Base-by-base conservation (phyloP, 1,140 invertebrate species). In the Drosophila sechellia region DNA sequence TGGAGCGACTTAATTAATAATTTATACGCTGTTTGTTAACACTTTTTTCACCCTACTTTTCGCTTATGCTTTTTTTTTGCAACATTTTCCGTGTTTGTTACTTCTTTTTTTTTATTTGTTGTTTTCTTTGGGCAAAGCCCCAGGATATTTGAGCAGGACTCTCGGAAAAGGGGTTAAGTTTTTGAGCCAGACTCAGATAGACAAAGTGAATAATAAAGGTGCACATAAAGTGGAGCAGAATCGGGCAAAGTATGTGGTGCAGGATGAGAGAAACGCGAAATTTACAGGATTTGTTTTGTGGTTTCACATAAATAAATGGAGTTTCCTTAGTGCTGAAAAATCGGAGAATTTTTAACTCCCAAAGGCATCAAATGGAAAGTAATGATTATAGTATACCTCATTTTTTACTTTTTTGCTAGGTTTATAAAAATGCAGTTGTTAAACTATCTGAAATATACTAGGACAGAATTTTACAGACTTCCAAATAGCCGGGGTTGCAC, bases 11-110 rank as follows among this genome's bases (percentile, higher is more conserved):
- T 77, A 63, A 78, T 78, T 50, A 81, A 81, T 81, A 77, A 81
- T 81, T 77, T 60, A 81, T 59, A 43, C 52, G 40, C 52, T 45
- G 74, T 58, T 77, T 81, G 79, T 81, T 81, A 81, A 81, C 68
- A 74, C 58, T 59, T 71, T 45, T 77, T 59, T 12, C 39, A n/a
- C 39, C 39, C 15, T 17, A 11, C 45, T 48, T 40, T n/a, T 22
- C 22, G 46, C 22, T 34, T 65, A 17, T 22, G 3, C 17, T 12
- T 40, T 3, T 17, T 27, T 56, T 42, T 31, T 20, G 17, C 34
- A 64, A 25, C 42, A 70, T 70, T 70, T 69, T 43, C 31, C 5
- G 13, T 70, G 50, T 71, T 71, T 49, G 25, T 50, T 43, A 27
- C 46, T 25, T 15, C 22, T 40, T 34, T 8, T 31, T 46, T 20